Percentiles rank a stretch among this genome's conserved stretches.
phyloP scores from a whole-genome alignment of 1,140 invertebrate species.

The Rhagoletis zephyria region DNA sequence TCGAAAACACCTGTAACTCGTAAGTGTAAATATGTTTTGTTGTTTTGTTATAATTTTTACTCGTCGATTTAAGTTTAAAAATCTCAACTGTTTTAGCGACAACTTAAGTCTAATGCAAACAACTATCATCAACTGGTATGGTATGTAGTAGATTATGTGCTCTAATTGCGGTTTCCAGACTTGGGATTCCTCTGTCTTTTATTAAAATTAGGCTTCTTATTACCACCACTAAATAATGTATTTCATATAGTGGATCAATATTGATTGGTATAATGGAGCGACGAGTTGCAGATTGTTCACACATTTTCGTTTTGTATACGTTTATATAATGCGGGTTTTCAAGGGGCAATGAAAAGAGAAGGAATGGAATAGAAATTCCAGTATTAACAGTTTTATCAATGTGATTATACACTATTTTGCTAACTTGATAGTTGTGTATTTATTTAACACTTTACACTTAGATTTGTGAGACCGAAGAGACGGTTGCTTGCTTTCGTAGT shows the following conservation, averaged over 20 bases:
- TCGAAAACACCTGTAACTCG: neutral
- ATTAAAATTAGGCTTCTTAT: slow-evolving; percentile 29
- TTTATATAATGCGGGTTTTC: slow-evolving; percentile 55
- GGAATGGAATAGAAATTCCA: slow-evolving; percentile 71
- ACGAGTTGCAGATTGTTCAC: slow-evolving; percentile 27
- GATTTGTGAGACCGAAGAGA: slow-evolving; percentile 48
- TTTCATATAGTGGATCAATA: neutral
- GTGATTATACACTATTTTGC: slow-evolving; percentile 37
- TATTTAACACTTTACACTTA: neutral
- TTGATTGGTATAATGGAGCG: neutral
- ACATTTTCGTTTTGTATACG: neutral
- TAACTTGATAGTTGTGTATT: slow-evolving; percentile 2
- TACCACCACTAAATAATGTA: slow-evolving; percentile 23
- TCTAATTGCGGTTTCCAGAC: slow-evolving; percentile 36
- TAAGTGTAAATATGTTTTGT: neutral
- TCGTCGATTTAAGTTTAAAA: neutral
- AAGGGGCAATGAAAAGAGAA: slow-evolving; percentile 71
- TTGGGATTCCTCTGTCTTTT: slow-evolving; percentile 37
- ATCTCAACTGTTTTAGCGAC: neutral
- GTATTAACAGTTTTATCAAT: slow-evolving; percentile 65
- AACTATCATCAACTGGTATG: neutral
- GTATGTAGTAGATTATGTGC: slow-evolving; percentile 19
- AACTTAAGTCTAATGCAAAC: slow-evolving; percentile 8
- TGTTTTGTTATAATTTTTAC: neutral
- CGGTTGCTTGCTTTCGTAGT: neutral